phyloP scores from a whole-genome alignment of 2,797 vertebrate genomes.

The Neoniphon sammara region DNA sequence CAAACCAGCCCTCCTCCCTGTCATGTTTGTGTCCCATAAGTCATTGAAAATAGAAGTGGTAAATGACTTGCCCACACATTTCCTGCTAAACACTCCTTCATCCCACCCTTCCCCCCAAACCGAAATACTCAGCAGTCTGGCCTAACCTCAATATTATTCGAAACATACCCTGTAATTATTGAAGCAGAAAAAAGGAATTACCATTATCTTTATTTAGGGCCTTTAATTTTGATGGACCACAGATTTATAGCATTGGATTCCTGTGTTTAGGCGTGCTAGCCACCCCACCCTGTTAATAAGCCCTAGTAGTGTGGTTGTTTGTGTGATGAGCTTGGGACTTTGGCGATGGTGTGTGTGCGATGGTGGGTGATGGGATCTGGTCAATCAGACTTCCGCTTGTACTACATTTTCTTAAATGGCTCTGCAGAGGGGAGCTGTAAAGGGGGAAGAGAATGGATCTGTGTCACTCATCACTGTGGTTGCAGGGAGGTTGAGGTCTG shows the following conservation, averaged over 20 bases:
- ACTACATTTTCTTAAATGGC: conserved; percentile 36
- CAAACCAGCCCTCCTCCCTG: conserved; percentile 46
- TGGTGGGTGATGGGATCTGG: conserved; percentile 40
- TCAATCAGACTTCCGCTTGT: conserved; percentile 59
- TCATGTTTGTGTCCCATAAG: conserved; percentile 64
- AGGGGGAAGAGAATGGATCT: neutral
- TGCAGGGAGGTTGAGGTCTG: neutral
- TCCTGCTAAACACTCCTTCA: conserved; percentile 71
- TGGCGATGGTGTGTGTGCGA: conserved; percentile 39
- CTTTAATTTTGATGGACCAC: conserved; percentile 78
- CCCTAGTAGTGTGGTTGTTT: conserved; percentile 57
- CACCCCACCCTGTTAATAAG: conserved; percentile 74
- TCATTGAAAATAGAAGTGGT: conserved; percentile 75
- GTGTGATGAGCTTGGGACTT: conserved; percentile 47
- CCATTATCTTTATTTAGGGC: conserved; percentile 78
- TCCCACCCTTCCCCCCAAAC: conserved; percentile 62
- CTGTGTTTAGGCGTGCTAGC: conserved; percentile 70
- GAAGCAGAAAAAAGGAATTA: conserved; percentile 74
- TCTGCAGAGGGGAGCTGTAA: neutral
- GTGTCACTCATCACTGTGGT: neutral
- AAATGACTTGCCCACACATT: conserved; percentile 75
- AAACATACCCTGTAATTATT: conserved; percentile 78
- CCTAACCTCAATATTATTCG: conserved; percentile 77
- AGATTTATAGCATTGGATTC: conserved; percentile 76
- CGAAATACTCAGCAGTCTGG: conserved; percentile 68